Base-by-base conservation (phyloP, 1,140 invertebrate species). In the Babylonia areolata region DNA sequence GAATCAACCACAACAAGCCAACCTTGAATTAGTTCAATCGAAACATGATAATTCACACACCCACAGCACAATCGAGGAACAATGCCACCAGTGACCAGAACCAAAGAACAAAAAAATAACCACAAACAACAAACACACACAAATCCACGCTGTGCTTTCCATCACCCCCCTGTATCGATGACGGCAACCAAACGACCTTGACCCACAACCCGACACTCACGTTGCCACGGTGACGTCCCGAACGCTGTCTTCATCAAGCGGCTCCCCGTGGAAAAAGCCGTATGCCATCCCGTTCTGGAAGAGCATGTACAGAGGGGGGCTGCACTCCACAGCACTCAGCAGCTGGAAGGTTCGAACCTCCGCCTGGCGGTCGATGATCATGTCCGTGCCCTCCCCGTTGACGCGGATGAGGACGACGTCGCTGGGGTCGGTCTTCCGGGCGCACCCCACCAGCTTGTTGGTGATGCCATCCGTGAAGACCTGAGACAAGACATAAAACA, bases 281-380 rank as follows among this genome's bases (percentile, higher is more conserved):
- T 99, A 99, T 33, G 96, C 97, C 87, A 99, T 95, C 37, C 99
- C 99, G 95, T 99, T 99, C 87, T 96, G 96, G 95, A 99, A 99
- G 40, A 97, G 96, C 71, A 97, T 98, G 95, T 98, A 98, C 58
- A 99, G 95, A 81, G 96, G 95, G 83, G 98, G 97, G 88, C 97
- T 97, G 88, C 97, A 96, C 23, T 97, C 97, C 88, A 96, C 95
- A 97, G 96, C 88, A 98, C 40, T 42, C 5, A 93, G 78, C 3
- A 89, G 11, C 2, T 81, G 91, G 90, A 97, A 96, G 89, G 96
- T 97, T 89, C 93, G 95, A 73, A 96, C 96, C 91, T 99, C 98
- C 86, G 96, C 96, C 92, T 97, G 96, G 91, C 98, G 95, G 95
- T 99, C 97, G 92, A 99, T 99, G 85, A 99, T 96, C 87, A 97